These are phyloP conservation scores for Bufo bufo DNA, from an alignment of 2,113 vertebrate genomes.

Conservation along the genomic window DNA sequence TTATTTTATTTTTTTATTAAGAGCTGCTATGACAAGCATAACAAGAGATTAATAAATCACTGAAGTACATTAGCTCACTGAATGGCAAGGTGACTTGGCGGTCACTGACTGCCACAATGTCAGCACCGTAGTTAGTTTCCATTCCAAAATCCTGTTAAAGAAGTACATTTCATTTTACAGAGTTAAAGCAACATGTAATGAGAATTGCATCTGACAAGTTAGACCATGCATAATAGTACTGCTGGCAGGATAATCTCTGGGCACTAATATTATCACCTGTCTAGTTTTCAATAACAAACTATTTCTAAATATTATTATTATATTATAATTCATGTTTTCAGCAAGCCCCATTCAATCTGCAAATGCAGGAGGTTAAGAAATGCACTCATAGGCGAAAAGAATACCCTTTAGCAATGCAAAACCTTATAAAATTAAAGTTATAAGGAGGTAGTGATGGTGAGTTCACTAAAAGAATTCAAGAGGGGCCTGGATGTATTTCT, in stretches of 20 bases:
- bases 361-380: not conserved
- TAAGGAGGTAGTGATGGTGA: too few species aligned
- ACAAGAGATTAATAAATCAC: not conserved
- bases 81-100: not conserved
- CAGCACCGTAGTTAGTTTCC: not conserved
- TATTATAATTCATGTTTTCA: not conserved
- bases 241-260: not conserved
- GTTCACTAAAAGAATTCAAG: too few species aligned
- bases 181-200: not conserved
- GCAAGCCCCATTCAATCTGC: not conserved
- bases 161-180: not conserved
- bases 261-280: not conserved
- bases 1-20: not conserved
- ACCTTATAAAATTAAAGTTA: too few species aligned
- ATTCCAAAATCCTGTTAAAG: not conserved
- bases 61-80: constrained; percentile 1
- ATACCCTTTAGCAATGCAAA: too few species aligned
- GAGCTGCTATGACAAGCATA: not conserved
- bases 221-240: not conserved
- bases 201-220: not conserved
- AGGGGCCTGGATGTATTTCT: too few species aligned
- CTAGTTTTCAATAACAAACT: not conserved
- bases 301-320: not conserved
- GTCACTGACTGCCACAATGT: not conserved
- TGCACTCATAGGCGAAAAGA: too few species aligned